phyloP scores from a whole-genome alignment of 1,140 invertebrate genomes.

The Anadara kagoshimensis region DNA sequence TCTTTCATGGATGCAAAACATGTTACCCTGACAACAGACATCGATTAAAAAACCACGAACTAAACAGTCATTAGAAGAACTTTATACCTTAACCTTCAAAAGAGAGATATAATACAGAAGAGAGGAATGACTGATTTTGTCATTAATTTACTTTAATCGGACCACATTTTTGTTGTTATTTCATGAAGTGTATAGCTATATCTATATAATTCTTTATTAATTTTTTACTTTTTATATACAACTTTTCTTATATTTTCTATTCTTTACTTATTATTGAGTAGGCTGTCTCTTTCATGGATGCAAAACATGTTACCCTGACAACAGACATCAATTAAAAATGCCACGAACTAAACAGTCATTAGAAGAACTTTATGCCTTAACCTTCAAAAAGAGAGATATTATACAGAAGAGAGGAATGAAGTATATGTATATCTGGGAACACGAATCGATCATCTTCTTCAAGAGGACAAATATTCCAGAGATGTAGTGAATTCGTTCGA shows the following conservation, averaged over 20 bases:
- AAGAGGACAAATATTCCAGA: not conserved
- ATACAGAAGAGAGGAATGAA: slow-evolving; percentile 29
- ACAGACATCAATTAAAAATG: slow-evolving; percentile 8
- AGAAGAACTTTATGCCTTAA: slow-evolving; percentile 31
- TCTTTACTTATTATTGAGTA: too few relatives aligned
- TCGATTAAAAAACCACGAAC: slow-evolving; percentile 15
- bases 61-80: slow-evolving; percentile 30
- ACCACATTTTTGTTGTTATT: too few relatives aligned
- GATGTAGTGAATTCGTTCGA: not conserved
- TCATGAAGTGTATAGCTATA: too few relatives aligned
- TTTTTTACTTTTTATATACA: too few relatives aligned
- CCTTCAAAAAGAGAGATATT: slow-evolving; percentile 18
- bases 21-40: slow-evolving; percentile 11
- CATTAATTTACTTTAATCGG: too few relatives aligned
- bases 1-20: slow-evolving; percentile 16
- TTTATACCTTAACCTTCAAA: slow-evolving; percentile 29
- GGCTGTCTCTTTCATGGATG: slow-evolving; percentile 22
- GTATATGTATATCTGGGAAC: slow-evolving; percentile 45
- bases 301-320: slow-evolving; percentile 3
- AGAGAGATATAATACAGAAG: slow-evolving; percentile 15
- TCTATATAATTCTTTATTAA: too few relatives aligned
- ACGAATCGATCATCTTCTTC: slow-evolving; percentile 33
- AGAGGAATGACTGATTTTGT: too few relatives aligned
- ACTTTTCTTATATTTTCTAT: not conserved
- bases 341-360: slow-evolving; percentile 31